A percentile compares a stretch with the other conserved stretches of the same genome.
Conservation (phyloP, 1,140 invertebrate species). For the Scaptomyza hsui region DNA sequence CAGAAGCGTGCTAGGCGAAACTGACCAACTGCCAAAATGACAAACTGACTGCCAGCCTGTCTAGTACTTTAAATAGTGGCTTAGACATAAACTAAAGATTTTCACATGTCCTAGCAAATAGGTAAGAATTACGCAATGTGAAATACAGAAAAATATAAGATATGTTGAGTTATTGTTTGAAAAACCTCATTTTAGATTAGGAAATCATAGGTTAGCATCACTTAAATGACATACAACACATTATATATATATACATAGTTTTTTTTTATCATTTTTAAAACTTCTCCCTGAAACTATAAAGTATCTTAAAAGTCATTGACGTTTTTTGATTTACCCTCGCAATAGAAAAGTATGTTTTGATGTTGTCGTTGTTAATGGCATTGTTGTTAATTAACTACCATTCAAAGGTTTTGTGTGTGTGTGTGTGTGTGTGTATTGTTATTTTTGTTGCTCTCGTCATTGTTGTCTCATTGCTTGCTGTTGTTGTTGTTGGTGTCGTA, state of each 20-base stretch:
- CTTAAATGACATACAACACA: too few species aligned
- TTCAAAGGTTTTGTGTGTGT: conserved; percentile 37
- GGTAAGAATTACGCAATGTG: too few species aligned
- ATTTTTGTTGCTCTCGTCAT: conserved; percentile 35
- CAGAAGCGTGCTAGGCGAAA: conserved; percentile 26
- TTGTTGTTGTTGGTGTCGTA: conserved; percentile 36
- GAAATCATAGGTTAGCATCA: too few species aligned
- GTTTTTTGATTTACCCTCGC: conserved; percentile 4
- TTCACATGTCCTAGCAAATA: too few species aligned
- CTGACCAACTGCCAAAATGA: conserved; percentile 8
- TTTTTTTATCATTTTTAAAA: not conserved
- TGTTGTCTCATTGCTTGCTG: conserved; percentile 27
- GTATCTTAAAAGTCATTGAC: conserved; percentile 2
- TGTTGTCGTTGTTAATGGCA: conserved; percentile 35
- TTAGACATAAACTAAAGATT: not conserved
- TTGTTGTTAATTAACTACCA: conserved; percentile 69
- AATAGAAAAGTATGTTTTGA: conserved; percentile 5
- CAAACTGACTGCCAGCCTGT: conserved; percentile 2
- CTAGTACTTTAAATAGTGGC: not conserved
- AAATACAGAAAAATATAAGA: too few species aligned
- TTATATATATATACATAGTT: too few species aligned
- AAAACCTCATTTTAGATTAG: too few species aligned
- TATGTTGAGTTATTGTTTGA: too few species aligned
- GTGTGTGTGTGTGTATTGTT: conserved; percentile 15
- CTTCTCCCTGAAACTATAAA: not conserved